Base-by-base conservation (phyloP, 2,888 invertebrate genomes). In the Matsumyia berberina region DNA sequence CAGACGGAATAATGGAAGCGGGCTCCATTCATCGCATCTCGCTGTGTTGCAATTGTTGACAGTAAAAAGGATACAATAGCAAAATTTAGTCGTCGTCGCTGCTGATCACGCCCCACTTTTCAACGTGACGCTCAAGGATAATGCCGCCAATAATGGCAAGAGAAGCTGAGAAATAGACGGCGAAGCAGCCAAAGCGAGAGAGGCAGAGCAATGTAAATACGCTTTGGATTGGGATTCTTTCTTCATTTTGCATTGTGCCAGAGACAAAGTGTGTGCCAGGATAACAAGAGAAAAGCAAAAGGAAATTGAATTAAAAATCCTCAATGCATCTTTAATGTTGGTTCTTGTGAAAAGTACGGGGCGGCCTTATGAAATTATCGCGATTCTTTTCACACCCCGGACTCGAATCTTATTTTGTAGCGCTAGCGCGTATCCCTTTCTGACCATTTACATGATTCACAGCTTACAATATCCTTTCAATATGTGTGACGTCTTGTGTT, bases 41-140 rank as follows among this genome's bases (percentile, higher is more conserved):
- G 76, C 80, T 37, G 51, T 72, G 64, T 35, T 66, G 74, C 86
- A 81, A 86, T 86, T 86, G 86, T 86, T 86, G 81, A 33, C 72
- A 79, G 76, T 86, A 81, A 86, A 81, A 81, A 81, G 86, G 86
- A 86, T 81, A 86, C 86, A 86, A 86, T 86, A 77, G 86, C 72
- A 62, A 86, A 86, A 81, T 86, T 86, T 86, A 81, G 81, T 86
- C 86, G 74, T 80, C 85, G 67, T 85, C 74, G 39, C 69, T 80
- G 51, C 51, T 76, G 80, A 85, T 85, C 85, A 85, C 85, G 80
- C 85, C 85, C 85, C 80, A 70, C 85, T 70, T 85, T 76, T 31
- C 57, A 76, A 80, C 80, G 74, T 74, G 70, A 66, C 46, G 51
- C 64, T 69, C 42, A 29, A 62, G 66, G 69, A 80, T 85, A 85